A percentile compares a stretch with the other conserved stretches of the same genome.
Evolutionary conservation across 1,140 invertebrate genomes (phyloP).

Genomic region (Lepidurus couesii): DNA sequence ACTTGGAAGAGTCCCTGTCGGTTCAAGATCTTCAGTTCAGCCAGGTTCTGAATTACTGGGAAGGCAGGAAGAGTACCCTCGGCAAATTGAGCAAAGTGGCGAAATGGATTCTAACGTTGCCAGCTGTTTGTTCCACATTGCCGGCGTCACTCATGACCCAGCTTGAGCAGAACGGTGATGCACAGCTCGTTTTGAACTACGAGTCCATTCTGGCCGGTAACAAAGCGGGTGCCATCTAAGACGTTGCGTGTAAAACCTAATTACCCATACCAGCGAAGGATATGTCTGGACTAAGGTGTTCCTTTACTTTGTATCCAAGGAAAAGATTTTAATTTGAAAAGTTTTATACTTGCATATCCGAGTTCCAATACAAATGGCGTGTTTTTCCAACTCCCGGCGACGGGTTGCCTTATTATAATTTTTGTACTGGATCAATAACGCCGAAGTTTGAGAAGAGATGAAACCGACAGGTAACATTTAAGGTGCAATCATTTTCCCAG

Average conservation of each 20-base stretch:
- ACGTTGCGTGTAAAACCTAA: neutral
- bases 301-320: neutral
- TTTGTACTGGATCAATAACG: too few relatives aligned
- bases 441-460: too few relatives aligned
- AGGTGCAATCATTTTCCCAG: too few relatives aligned
- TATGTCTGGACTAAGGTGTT: too few relatives aligned
- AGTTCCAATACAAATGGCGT: neutral
- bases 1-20: constrained; percentile 31
- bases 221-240: neutral
- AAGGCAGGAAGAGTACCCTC: constrained; percentile 22
- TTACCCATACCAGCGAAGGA: too few relatives aligned
- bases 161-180: neutral
- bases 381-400: neutral
- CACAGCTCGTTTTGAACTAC: constrained; percentile 1
- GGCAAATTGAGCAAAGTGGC: constrained; percentile 28
- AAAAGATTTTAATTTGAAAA: neutral
- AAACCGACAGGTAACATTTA: too few relatives aligned
- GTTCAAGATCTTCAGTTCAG: constrained; percentile 29
- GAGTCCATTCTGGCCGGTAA: neutral
- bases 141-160: neutral
- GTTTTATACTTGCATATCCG: neutral
- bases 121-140: neutral
- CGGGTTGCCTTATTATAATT: too few relatives aligned
- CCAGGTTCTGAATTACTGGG: constrained; percentile 31
- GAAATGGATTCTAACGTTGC: constrained; percentile 30